These are phyloP conservation scores for Siniperca chuatsi DNA, from an alignment of 2,113 vertebrate genomes.

Conservation along the genomic window DNA sequence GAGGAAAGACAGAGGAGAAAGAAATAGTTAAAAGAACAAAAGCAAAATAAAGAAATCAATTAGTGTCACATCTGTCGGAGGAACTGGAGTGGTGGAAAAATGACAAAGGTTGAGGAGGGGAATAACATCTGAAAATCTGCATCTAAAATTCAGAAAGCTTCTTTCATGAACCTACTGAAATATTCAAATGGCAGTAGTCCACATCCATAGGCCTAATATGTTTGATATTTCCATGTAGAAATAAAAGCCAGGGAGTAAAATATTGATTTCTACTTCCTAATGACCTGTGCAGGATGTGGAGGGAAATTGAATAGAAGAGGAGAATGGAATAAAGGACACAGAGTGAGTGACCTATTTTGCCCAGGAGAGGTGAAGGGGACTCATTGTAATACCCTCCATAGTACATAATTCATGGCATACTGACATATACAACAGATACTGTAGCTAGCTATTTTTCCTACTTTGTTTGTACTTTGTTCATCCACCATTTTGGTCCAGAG, in stretches of 20 bases:
- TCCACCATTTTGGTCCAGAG: background rate
- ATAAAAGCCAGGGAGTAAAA: slow-evolving; percentile 64
- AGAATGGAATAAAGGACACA: background rate
- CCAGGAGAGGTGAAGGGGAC: background rate
- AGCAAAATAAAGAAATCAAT: slow-evolving; percentile 58
- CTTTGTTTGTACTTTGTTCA: background rate
- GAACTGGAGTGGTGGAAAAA: slow-evolving; percentile 29
- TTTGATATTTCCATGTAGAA: slow-evolving; percentile 70
- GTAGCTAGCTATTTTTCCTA: background rate
- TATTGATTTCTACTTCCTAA: slow-evolving; percentile 66
- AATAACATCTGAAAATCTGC: slow-evolving; percentile 44
- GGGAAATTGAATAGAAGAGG: background rate
- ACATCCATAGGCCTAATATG: slow-evolving; percentile 65
- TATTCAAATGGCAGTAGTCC: slow-evolving; percentile 58
- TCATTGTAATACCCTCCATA: background rate
- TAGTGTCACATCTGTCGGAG: slow-evolving; percentile 48
- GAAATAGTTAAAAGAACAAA: slow-evolving; percentile 48
- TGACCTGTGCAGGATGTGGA: slow-evolving; percentile 51
- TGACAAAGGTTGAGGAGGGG: slow-evolving; percentile 25
- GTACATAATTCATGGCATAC: background rate
- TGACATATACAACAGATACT: background rate
- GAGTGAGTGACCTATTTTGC: background rate
- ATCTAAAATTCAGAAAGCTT: slow-evolving; percentile 60
- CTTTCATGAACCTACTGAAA: slow-evolving; percentile 62
- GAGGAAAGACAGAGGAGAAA: slow-evolving; percentile 16